Evolutionary conservation across 2,113 vertebrate species (phyloP), one percentile per base, ranked within the genome.

Genomic region (Hippocampus comes): DNA sequence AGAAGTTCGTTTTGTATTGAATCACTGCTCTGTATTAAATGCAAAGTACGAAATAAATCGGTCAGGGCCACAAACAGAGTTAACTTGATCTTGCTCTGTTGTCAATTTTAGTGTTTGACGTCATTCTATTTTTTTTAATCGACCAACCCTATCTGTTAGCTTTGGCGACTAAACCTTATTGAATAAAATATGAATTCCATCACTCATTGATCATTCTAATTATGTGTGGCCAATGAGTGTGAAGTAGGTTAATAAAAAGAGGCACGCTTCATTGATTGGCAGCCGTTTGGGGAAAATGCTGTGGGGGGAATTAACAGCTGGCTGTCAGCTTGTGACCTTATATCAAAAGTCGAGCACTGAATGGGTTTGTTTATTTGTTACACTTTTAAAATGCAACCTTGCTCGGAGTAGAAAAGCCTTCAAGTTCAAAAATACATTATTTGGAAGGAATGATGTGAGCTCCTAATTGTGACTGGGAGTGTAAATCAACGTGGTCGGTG

Each of bases 241-340:
- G 65, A 75, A 63, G 43, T 66, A 48, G 68, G 64, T 77, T 64
- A 23, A 72, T 74, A 57, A 72, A 68, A 64, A 49, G 20, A 17
- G 0, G 2, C 59, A 1, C 23, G 57, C 23, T 59, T 73, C 53
- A 76, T 77, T 68, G 67, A 65, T 41, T 20, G 51, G 2, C 15
- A 1, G 41, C 7, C 27, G 20, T 21, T 49, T n/a, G 68, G 27
- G 49, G n/a, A 55, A 74, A 11, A 10, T 38, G 42, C 41, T 18
- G 20, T 9, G 66, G 15, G 61, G 63, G 15, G 41, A 60, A 0
- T n/a, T 25, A 42, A 9, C 51, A 49, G 43, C 63, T 17, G 69
- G 11, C 25, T 30, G 15, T 27, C 18, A 15, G 14, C n/a, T 27
- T 30, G 57, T 25, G n/a, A 25, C 7, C 12, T 59, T 59, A 27